Evolutionary conservation across 2,888 invertebrate species (phyloP).

Genomic region (Ophion costatus): DNA sequence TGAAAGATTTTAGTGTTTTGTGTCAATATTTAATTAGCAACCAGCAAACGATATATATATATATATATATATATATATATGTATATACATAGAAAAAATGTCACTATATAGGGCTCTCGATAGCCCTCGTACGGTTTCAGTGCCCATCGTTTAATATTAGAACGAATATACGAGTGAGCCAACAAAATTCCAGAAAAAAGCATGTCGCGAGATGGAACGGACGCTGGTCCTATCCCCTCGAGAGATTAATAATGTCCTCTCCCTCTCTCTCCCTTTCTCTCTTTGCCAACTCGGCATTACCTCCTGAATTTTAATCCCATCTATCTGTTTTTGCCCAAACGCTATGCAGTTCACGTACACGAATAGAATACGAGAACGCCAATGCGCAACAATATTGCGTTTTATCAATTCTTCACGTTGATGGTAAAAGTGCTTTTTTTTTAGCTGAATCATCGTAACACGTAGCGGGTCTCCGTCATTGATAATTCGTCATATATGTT

Average conservation of each 20-base stretch:
- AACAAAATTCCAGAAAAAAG: slow-evolving; percentile 28
- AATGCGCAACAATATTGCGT: not conserved
- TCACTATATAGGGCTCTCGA: not conserved
- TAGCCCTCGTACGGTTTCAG: slow-evolving; percentile 23
- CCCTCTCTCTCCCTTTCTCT: not conserved
- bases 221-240: slow-evolving; percentile 21
- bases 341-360: not conserved
- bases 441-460: no score
- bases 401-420: no score
- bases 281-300: slow-evolving; percentile 16
- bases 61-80: no score
- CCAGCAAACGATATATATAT: no score
- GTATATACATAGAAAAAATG: not conserved
- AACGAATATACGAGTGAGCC: slow-evolving; percentile 10
- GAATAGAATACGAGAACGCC: not conserved
- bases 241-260: slow-evolving; percentile 42
- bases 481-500: no score
- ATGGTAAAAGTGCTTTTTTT: no score
- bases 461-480: no score
- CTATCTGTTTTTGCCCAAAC: not conserved
- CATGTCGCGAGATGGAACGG: slow-evolving; percentile 30
- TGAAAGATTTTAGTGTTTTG: no score
- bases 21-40: no score
- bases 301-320: not conserved
- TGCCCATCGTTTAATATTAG: slow-evolving; percentile 52